Evolutionary conservation across 2,888 invertebrate genomes (phyloP), one percentile per base, ranked within the genome.

Genomic region (Platycheirus rosarum): DNA sequence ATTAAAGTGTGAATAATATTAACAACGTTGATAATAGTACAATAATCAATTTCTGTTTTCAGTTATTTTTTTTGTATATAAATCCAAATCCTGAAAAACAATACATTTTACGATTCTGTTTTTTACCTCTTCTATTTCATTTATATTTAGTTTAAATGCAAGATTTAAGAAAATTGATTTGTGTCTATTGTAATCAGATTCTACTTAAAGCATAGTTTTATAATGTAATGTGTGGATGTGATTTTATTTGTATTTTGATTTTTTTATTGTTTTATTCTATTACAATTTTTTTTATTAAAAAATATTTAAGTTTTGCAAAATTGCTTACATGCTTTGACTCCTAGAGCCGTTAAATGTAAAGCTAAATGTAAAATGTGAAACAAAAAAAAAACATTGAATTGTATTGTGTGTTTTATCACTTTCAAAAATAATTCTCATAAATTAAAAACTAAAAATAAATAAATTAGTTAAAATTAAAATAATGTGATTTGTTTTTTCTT

Each of bases 1-100:
- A 88, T 88, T 87, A 87, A 85, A 88, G 87, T 88, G 87, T 88
- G 88, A 88, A 87, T 88, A 88, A 88, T 88, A 88, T 88, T 88
- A 88, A 88, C 88, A 88, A 88, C 73, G 87, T 87, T 86, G 86
- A 88, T 87, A 88, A 87, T 88, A 88, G 87, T 87, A 84, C 77
- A 82, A 77, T 82, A 82, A 82, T 77, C 55, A 73, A 73, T 71
- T 53, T 35, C 49, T 66, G 11, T 11, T 53, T 75, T 55, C 16
- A 32, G 32, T 49, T 55, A 55, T 7, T 57, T 14, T 65, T 16
- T 46, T 46, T 75, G 55, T 53, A 55, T 79, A 75, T 69, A 82
- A 79, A 77, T 77, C 77, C 77, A 82, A 82, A 82, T 82, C 77
- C 82, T 82, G 74, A 69, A 82, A 76, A 80, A 82, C 82, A 82